Base-by-base conservation (phyloP, 2,888 invertebrate genomes). In the Campoplex nolae region DNA sequence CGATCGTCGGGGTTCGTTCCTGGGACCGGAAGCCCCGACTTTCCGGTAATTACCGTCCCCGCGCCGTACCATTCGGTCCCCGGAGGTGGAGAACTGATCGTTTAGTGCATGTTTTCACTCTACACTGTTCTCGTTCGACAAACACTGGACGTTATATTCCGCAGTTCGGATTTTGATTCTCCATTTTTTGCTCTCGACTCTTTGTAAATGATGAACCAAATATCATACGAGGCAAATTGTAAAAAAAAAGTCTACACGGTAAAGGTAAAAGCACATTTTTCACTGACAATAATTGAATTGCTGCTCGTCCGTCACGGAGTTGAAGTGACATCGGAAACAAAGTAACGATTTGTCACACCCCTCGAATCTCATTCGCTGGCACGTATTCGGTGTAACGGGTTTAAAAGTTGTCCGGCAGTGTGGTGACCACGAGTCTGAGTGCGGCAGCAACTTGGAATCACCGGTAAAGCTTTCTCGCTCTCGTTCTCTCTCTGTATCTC, bases 1-100 rank as follows among this genome's bases (percentile, higher is more conserved):
- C 45, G 45, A 45, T 45, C 13, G 11, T 45, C 80, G 86, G 86
- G 79, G 67, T 67, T 81, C 80, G 76, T 80, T 71, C 76, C 83
- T 79, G 80, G 86, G 71, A 86, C 86, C 86, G 86, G 86, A 86
- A 76, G 86, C 67, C 58, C 83, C 68, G 86, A 86, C 80, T 86
- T 86, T 86, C 86, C 86, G 86, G 86, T 83, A 83, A 86, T 86
- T 86, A 86, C 76, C 80, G 86, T 77, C 77, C 75, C 74, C 76
- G 76, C 71, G 71, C 79, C 78, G 32, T 74, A 45, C 62, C 32
- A 28, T 68, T 75, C 65, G 65, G 56, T 62, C 83, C 83, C 42
- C 67, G 79, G 67, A 67, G 58, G 73, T 80, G 83, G 83, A 80
- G 83, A 77, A 83, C 83, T 54, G 76, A 86, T 80, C 83, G 76